Percentiles rank a stretch among this genome's conserved stretches.
phyloP scores from a whole-genome alignment of 2,888 invertebrate genomes.

The Baronia brevicornis region DNA sequence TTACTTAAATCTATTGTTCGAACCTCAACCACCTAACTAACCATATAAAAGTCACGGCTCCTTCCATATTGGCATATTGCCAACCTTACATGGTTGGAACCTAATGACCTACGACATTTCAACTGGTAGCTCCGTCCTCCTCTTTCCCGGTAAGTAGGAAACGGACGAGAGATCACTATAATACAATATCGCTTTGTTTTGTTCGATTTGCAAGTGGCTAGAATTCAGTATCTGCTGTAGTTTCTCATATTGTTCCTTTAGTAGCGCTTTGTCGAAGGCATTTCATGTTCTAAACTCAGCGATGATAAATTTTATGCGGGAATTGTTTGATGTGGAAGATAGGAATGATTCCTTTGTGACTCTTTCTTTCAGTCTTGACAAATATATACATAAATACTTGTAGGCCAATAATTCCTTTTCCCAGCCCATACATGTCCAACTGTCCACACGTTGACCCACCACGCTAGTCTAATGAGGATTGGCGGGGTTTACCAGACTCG shows the following conservation, averaged over 20 bases:
- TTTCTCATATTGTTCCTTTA: slow-evolving; percentile 61
- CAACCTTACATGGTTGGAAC: slow-evolving; percentile 65
- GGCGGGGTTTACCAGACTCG: too few relatives aligned
- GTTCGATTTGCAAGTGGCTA: slow-evolving; percentile 64
- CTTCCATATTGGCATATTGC: slow-evolving; percentile 74
- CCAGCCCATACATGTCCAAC: too few relatives aligned
- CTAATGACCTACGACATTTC: slow-evolving; percentile 76
- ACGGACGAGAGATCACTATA: slow-evolving; percentile 51
- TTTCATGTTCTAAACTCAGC: slow-evolving; percentile 23
- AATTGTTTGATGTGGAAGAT: slow-evolving; percentile 6
- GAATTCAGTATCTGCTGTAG: slow-evolving; percentile 49
- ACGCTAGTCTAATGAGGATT: too few relatives aligned
- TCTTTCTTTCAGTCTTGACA: too few relatives aligned
- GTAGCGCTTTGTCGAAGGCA: slow-evolving; percentile 30
- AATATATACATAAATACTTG: too few relatives aligned
- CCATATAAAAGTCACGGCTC: slow-evolving; percentile 60
- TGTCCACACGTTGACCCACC: too few relatives aligned
- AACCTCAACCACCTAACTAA: slow-evolving; percentile 34
- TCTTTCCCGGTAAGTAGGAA: slow-evolving; percentile 35
- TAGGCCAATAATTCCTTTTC: too few relatives aligned
- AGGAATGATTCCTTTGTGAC: not conserved
- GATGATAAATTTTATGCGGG: slow-evolving; percentile 15
- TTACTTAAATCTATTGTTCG: slow-evolving; percentile 61
- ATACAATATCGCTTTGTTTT: slow-evolving; percentile 68
- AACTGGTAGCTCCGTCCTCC: slow-evolving; percentile 52